Percentiles rank a stretch among this genome's conserved stretches.
Conservation (phyloP, 2,888 invertebrate genomes). For the Phaonia tiefii region DNA sequence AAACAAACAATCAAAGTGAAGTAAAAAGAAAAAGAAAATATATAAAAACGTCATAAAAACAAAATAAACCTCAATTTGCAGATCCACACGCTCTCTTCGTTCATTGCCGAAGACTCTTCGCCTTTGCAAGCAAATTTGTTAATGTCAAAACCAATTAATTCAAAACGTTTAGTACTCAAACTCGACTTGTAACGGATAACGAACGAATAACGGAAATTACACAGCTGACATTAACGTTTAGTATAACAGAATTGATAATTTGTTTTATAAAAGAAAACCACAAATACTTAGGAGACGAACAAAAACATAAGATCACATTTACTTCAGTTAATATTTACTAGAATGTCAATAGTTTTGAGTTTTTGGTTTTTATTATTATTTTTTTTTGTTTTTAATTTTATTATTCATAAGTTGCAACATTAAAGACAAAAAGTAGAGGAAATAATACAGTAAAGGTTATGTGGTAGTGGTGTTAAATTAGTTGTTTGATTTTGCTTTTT, state of each 20-base stretch:
- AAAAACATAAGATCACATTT: conserved; percentile 63
- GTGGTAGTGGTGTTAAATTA: conserved; percentile 61
- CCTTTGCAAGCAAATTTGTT: conserved; percentile 1
- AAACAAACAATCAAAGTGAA: conserved; percentile 65
- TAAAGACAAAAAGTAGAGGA: conserved; percentile 80
- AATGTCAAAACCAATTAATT: conserved; percentile 11
- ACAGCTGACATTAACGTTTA: conserved; percentile 57
- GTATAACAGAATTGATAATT: conserved; percentile 39
- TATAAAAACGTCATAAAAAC: conserved; percentile 37
- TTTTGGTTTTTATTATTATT: conserved; percentile 40
- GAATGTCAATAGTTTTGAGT: conserved; percentile 33
- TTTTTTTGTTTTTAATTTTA: conserved; percentile 40
- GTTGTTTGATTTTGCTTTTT: no score
- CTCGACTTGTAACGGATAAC: conserved; percentile 4
- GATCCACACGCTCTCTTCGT: conserved; percentile 30
- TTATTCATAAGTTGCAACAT: conserved; percentile 80
- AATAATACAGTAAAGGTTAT: conserved; percentile 72
- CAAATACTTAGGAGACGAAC: conserved; percentile 59
- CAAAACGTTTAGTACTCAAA: not conserved
- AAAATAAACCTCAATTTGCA: conserved; percentile 51
- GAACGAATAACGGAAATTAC: conserved; percentile 30
- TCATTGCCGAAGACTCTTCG: not conserved
- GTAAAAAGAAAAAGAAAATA: conserved; percentile 50
- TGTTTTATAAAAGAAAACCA: conserved; percentile 55
- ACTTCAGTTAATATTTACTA: conserved; percentile 59